A percentile compares a stretch with the other conserved stretches of the same genome.
Evolutionary conservation across 2,113 vertebrate genomes (phyloP).

Genomic region (Takifugu flavidus): DNA sequence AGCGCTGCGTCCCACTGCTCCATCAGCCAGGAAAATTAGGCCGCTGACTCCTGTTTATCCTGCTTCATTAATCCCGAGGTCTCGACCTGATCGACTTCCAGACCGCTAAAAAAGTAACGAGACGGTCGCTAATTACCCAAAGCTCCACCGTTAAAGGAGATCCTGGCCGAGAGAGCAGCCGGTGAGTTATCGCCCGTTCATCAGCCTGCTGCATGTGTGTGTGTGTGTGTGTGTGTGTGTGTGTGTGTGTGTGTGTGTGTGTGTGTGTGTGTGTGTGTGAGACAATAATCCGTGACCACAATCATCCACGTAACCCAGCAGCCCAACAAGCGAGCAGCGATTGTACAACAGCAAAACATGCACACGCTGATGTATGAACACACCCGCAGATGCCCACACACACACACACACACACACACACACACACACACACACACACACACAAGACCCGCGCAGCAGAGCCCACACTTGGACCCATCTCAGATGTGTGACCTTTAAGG

Average conservation of each 20-base stretch:
- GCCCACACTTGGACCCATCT: constrained; percentile 1
- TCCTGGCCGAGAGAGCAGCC: constrained; percentile 49
- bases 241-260: constrained; percentile 2
- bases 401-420: constrained; percentile 7
- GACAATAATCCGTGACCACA: constrained; percentile 35
- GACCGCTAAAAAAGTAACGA: constrained; percentile 30
- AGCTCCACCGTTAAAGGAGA: constrained; percentile 51
- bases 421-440: constrained; percentile 5
- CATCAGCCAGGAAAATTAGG: no score
- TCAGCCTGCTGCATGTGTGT: constrained; percentile 26
- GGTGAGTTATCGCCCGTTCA: constrained; percentile 59
- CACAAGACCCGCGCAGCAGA: constrained; percentile 11
- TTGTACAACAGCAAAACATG: constrained; percentile 22
- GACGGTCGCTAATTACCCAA: constrained; percentile 49
- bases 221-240: constrained; percentile 10
- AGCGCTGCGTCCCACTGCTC: no score
- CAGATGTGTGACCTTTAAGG: constrained; percentile 21
- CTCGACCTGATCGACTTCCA: constrained; percentile 43
- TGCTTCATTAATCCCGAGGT: constrained; percentile 26
- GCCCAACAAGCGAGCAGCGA: constrained; percentile 20
- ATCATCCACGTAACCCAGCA: constrained; percentile 37
- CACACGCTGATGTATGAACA: constrained; percentile 8
- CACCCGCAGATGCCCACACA: constrained; percentile 6
- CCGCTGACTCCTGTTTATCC: no score
- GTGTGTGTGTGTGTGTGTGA: no score